Evolutionary conservation across 2,888 invertebrate species (phyloP), one percentile per base, ranked within the genome.

Genomic region (Drosophila limbata): DNA sequence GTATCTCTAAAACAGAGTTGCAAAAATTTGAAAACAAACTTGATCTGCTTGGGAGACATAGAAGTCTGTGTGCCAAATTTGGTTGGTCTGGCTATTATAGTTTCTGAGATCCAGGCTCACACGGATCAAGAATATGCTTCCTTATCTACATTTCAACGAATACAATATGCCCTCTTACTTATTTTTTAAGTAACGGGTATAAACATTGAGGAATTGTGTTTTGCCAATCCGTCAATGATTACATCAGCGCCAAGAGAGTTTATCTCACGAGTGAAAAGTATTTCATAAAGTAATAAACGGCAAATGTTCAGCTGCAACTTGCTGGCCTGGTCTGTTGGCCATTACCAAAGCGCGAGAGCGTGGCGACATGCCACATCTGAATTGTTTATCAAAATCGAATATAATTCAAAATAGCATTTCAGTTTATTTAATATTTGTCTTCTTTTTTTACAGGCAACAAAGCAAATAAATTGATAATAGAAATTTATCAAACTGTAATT

Each of bases 191-290:
- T 25, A 25, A 6, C 1, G 25, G 25, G 25, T 6, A 25, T 25
- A 25, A 42, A 44, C 31, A 28, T 48, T 42, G 6, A 28, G 44
- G 11, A 47, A 57, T 42, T 50, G 19, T 55, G 39, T 45, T 48
- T n/a, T 25, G 25, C 25, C 21, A 25, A 1, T 0, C 19, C 21
- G 4, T 6, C 13, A 28, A 13, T 17, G 39, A 61, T 69, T 67
- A 37, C 69, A 67, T 67, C 60, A 69, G 68, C 51, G 37, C 28
- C 17, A 50, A 31, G 53, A 66, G 48, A 55, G 57, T 40, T 52
- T 40, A 42, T n/a, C 19, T 25, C 42, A 31, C 31, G 0, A 21
- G 31, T 37, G 28, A 44, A 67, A 50, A n/a, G n/a, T n/a, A n/a
- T n/a, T n/a, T n/a, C n/a, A n/a, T n/a, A n/a, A n/a, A n/a, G n/a